Percentiles rank a stretch among this genome's conserved stretches.
phyloP scores from a whole-genome alignment of 2,113 vertebrate genomes.

The Hippoglossus stenolepis region DNA sequence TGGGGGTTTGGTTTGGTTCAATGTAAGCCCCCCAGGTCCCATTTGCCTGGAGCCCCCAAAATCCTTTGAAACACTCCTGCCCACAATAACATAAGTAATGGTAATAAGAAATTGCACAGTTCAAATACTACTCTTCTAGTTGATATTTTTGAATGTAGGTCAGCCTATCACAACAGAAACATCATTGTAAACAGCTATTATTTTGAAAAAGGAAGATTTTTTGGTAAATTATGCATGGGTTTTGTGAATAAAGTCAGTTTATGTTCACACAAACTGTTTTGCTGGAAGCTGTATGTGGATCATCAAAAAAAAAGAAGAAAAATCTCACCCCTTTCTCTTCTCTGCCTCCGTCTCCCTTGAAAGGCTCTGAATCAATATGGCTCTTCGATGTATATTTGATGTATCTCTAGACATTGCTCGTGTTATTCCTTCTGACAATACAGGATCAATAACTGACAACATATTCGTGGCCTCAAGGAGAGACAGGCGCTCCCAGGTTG shows the following conservation, averaged over 20 bases:
- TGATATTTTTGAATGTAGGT: slow-evolving; percentile 4
- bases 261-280: slow-evolving; percentile 4
- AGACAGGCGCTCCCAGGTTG: background rate
- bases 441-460: slow-evolving; percentile 61
- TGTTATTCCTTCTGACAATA: slow-evolving; percentile 46
- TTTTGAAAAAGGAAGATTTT: too few relatives aligned
- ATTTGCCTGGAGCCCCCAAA: background rate
- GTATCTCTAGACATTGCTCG: slow-evolving; percentile 46
- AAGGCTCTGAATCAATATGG: slow-evolving; percentile 35
- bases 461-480: slow-evolving; percentile 33
- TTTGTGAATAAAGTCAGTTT: background rate
- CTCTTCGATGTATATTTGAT: slow-evolving; percentile 72
- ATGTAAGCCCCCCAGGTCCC: too few relatives aligned
- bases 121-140: background rate
- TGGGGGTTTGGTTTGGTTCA: too few relatives aligned
- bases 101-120: background rate
- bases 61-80: too few relatives aligned
- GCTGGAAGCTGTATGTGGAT: slow-evolving; percentile 17
- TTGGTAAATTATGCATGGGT: slow-evolving; percentile 12
- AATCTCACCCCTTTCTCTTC: slow-evolving; percentile 2
- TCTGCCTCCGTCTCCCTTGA: slow-evolving; percentile 1
- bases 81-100: slow-evolving; percentile 1
- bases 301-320: background rate
- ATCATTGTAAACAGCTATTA: background rate
- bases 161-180: background rate